These are phyloP conservation scores for Mechanitis messenoides DNA, from an alignment of 2,888 invertebrate genomes.

Conservation along the genomic window DNA sequence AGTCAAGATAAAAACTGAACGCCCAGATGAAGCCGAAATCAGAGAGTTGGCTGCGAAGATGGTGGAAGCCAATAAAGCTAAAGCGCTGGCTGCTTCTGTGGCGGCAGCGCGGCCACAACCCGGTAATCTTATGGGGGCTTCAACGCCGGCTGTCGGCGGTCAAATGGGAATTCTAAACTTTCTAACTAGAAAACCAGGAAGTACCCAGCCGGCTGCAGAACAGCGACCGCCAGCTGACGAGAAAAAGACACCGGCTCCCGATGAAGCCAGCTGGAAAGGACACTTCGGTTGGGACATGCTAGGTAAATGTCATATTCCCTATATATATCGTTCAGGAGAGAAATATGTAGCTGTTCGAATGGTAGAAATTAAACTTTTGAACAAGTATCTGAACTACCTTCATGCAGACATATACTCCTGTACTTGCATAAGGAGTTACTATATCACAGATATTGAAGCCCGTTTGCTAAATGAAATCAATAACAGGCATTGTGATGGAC, in stretches of 20 bases:
- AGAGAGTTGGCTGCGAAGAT: constrained; percentile 90
- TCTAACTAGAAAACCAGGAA: constrained; percentile 66
- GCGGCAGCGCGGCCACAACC: constrained; percentile 72
- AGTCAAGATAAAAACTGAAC: constrained; percentile 82
- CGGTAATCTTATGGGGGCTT: constrained; percentile 53
- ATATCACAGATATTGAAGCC: constrained; percentile 93
- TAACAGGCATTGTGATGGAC: constrained; percentile 91
- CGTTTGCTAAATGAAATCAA: constrained; percentile 95
- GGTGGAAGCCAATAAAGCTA: constrained; percentile 87
- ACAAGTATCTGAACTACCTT: constrained; percentile 91
- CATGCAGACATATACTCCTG: constrained; percentile 94
- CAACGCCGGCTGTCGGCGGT: constrained; percentile 58
- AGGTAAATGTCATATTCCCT: constrained; percentile 91
- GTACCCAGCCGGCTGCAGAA: constrained; percentile 44
- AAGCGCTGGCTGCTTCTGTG: constrained; percentile 67
- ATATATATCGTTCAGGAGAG: constrained; percentile 88
- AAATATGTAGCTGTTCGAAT: constrained; percentile 96
- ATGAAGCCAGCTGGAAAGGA: constrained; percentile 86
- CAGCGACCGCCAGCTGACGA: constrained; percentile 54
- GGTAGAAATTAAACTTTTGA: constrained; percentile 92
- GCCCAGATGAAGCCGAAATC: constrained; percentile 91
- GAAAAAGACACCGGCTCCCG: constrained; percentile 71
- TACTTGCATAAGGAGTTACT: constrained; percentile 94
- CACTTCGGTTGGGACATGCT: constrained; percentile 95
- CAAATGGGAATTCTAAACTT: constrained; percentile 80